phyloP scores from a whole-genome alignment of 2,113 vertebrate genomes.

The Alethe diademata region DNA sequence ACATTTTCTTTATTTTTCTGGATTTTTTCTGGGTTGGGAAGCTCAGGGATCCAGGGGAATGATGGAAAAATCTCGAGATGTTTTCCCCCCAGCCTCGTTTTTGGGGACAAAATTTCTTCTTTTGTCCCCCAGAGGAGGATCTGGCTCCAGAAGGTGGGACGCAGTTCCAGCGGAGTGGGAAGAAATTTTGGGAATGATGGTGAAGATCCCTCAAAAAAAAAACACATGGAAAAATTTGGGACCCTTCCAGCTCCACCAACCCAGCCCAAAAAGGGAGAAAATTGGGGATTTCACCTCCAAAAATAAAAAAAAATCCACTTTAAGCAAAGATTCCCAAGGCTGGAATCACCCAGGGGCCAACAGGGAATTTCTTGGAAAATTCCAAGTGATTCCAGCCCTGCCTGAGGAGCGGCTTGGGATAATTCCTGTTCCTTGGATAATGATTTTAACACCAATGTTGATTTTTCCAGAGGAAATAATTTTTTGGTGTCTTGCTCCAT shows the following conservation, averaged over 20 bases:
- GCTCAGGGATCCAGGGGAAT: no score
- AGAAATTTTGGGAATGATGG: accelerated
- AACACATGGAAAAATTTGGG: background rate
- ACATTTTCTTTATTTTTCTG: accelerated
- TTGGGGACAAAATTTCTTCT: background rate
- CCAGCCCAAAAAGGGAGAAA: background rate
- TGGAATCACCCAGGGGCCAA: background rate
- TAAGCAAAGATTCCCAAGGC: background rate
- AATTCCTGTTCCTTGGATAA: background rate
- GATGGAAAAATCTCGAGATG: no score
- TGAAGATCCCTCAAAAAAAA: background rate
- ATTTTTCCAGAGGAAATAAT: background rate
- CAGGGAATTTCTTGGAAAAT: background rate
- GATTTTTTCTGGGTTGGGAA: background rate
- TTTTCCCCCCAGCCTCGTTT: no score
- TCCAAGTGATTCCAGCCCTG: accelerated
- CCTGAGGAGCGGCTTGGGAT: accelerated
- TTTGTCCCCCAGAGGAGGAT: no score
- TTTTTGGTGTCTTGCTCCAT: background rate
- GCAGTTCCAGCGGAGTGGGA: background rate
- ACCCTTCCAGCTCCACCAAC: background rate
- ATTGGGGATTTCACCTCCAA: background rate
- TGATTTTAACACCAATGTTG: background rate
- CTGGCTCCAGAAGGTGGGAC: no score
- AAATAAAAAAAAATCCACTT: background rate